Evolutionary conservation across 2,797 vertebrate genomes (phyloP).

Genomic region (Melanotaenia nigrans): DNA sequence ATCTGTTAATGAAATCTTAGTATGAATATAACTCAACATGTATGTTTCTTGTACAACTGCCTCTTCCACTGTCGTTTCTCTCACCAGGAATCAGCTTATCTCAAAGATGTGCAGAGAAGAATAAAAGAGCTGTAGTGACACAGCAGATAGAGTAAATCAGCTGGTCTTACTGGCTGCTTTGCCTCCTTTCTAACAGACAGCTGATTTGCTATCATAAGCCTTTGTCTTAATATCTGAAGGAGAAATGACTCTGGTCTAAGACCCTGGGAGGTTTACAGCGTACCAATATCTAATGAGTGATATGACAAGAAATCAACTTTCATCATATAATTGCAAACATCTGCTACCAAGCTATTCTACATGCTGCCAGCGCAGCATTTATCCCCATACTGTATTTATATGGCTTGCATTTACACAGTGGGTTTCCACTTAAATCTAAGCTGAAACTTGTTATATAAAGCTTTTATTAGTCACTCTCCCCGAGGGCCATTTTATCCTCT

Average conservation of each 20-base stretch:
- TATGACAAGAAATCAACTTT: slow-evolving; percentile 63
- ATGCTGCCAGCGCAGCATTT: slow-evolving; percentile 40
- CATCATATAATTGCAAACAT: slow-evolving; percentile 47
- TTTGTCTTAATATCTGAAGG: slow-evolving; percentile 64
- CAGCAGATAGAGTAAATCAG: slow-evolving; percentile 64
- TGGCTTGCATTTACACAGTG: slow-evolving; percentile 25
- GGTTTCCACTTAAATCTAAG: slow-evolving; percentile 46
- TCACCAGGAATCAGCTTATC: slow-evolving; percentile 58
- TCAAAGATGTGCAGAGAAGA: slow-evolving; percentile 59
- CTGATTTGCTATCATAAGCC: slow-evolving; percentile 65
- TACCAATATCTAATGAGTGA: slow-evolving; percentile 34
- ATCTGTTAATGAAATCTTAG: neutral
- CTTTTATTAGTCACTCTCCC: slow-evolving; percentile 49
- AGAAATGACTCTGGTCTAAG: slow-evolving; percentile 55
- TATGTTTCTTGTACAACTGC: neutral
- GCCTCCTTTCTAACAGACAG: slow-evolving; percentile 55
- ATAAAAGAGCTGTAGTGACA: slow-evolving; percentile 55
- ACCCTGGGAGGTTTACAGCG: slow-evolving; percentile 33
- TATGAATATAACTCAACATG: neutral
- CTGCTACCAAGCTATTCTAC: slow-evolving; percentile 26
- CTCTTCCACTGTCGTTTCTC: slow-evolving; percentile 39
- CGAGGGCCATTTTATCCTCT: slow-evolving; percentile 47
- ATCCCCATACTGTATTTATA: slow-evolving; percentile 41
- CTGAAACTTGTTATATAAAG: slow-evolving; percentile 59
- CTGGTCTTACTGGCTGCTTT: slow-evolving; percentile 50